These are phyloP conservation scores for Zhengitettix transpicula DNA, from an alignment of 2,888 invertebrate genomes.

Conservation along the genomic window DNA sequence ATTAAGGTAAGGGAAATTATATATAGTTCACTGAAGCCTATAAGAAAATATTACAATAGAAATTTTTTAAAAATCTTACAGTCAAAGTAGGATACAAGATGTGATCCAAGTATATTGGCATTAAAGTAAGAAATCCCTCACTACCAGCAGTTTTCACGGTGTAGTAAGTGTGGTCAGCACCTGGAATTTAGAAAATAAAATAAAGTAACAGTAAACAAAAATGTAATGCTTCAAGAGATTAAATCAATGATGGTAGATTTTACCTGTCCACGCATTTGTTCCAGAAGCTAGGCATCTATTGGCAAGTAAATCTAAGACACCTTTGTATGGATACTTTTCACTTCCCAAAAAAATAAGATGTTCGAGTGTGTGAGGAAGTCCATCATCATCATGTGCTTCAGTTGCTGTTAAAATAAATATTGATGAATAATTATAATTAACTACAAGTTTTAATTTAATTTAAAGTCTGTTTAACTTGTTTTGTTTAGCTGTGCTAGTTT, in stretches of 20 bases:
- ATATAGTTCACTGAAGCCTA: no score
- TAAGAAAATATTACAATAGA: no score
- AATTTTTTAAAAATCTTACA: slow-evolving; percentile 21
- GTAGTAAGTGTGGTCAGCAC: slow-evolving; percentile 75
- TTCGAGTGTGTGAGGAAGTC: slow-evolving; percentile 81
- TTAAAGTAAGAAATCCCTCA: slow-evolving; percentile 71
- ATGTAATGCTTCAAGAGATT: not conserved
- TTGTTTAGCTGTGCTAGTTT: no score
- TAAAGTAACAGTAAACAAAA: not conserved
- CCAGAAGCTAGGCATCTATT: slow-evolving; percentile 81
- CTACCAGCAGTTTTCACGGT: slow-evolving; percentile 75
- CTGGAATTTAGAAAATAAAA: slow-evolving; percentile 17
- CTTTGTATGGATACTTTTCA: slow-evolving; percentile 77
- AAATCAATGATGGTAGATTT: not conserved
- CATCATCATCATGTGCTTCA: slow-evolving; percentile 82
- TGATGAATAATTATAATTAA: slow-evolving; percentile 4
- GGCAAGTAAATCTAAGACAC: slow-evolving; percentile 72
- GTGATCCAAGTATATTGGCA: slow-evolving; percentile 85
- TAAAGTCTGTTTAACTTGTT: no score
- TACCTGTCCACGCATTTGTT: slow-evolving; percentile 79
- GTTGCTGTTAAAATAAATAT: slow-evolving; percentile 43
- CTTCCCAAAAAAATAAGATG: slow-evolving; percentile 85
- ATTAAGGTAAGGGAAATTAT: no score
- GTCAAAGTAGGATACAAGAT: slow-evolving; percentile 69
- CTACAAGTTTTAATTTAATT: no score